Base-by-base conservation (phyloP, 2,113 vertebrate species). In the Geococcyx californianus region DNA sequence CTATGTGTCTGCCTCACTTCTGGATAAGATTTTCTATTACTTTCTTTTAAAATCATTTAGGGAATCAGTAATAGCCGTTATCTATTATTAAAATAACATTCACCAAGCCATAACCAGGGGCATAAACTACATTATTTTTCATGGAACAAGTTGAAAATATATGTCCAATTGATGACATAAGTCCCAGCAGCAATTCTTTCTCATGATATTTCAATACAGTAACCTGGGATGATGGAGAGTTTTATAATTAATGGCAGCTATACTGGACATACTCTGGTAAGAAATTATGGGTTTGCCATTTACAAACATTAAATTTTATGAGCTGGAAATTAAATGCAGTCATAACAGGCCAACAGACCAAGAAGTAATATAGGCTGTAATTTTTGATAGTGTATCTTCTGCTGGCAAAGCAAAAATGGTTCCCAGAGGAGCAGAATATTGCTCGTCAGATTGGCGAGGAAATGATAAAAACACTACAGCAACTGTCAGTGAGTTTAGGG, bases 191-290 rank as follows among this genome's bases (percentile, higher is more conserved):
- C 36, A 89, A 91, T 97, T 95, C 96, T 67, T 96, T 87, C 87
- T 92, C 89, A 90, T 94, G 83, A 78, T 96, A 94, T 96, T 97
- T 96, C 78, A 94, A 38, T 92, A 87, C 24, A 94, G 72, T 64
- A 93, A 87, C 73, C 85, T 89, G 49, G 47, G n/a, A 96, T 97
- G 94, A 96, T 94, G 80, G 92, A 97, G 93, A 93, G 89, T 92
- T 95, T 94, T 93, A 89, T 97, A 97, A 98, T 98, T 98, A 97
- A 97, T 95, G 73, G 90, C 94, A 90, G 93, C 97, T 97, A 96
- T 91, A 33, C 84, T 73, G 91, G 94, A 96, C 95, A 97, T 78
- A 85, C 44, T 96, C 94, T 97, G 97, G 97, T 98, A 97, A 97
- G 91, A 97, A 97, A 96, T 95, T 89, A 97, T 96, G 94, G 95